phyloP scores from a whole-genome alignment of 2,113 vertebrate genomes.

The Erythrolamprus reginae region DNA sequence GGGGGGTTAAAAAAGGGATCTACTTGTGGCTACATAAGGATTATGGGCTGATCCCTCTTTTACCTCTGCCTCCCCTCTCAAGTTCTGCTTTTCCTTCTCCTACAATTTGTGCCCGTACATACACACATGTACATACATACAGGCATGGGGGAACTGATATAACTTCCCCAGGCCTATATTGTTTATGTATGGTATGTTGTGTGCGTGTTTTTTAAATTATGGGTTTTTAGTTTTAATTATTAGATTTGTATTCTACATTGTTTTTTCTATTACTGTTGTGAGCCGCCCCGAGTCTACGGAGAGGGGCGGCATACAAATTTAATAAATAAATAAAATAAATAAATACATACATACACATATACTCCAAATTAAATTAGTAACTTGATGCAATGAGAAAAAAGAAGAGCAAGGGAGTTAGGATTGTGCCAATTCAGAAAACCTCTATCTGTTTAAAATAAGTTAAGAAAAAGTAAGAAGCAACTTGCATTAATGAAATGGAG shows the following conservation, averaged over 20 bases:
- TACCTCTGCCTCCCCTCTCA: background rate
- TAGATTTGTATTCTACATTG: no score
- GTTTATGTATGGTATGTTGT: no score
- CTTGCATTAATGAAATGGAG: background rate
- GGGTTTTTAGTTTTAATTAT: no score
- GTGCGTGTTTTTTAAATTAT: no score
- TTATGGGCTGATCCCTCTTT: background rate
- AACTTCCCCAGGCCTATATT: no score
- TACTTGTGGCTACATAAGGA: background rate
- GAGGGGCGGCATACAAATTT: no score
- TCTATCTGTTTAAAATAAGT: background rate
- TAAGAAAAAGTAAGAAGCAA: background rate
- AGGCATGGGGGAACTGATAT: no score
- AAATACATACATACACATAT: background rate
- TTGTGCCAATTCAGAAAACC: background rate
- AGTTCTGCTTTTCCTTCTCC: background rate
- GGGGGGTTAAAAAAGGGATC: background rate
- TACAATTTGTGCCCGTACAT: background rate
- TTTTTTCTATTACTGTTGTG: no score
- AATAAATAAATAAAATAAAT: no score
- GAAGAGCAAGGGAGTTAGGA: background rate
- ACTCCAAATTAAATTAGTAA: background rate
- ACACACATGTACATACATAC: background rate
- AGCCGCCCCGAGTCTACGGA: no score
- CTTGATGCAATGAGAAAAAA: background rate